Conservation (phyloP, 2,888 invertebrate genomes). For the Leptinotarsa rubiginosa region DNA sequence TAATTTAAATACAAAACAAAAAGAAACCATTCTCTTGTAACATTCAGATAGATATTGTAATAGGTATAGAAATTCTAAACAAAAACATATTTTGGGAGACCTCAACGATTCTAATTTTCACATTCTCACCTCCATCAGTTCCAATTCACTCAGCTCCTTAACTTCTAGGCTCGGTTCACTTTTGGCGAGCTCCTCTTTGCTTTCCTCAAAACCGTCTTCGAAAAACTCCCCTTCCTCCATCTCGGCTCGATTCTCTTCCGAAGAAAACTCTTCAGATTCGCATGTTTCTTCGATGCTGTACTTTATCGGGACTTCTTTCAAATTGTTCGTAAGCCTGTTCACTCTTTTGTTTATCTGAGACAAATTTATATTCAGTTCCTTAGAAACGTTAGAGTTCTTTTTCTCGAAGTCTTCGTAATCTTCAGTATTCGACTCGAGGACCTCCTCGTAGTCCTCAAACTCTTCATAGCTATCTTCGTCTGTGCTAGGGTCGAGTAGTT, state of each 20-base stretch:
- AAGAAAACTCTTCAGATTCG: slow-evolving; percentile 57
- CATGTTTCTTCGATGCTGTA: slow-evolving; percentile 61
- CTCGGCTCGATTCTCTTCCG: slow-evolving; percentile 51
- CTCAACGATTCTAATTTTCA: slow-evolving; percentile 14
- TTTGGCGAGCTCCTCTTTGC: slow-evolving; percentile 41
- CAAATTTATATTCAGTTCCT: slow-evolving; percentile 55
- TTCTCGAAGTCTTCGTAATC: slow-evolving; percentile 45
- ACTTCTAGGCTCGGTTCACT: slow-evolving; percentile 44
- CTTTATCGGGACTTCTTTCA: slow-evolving; percentile 44
- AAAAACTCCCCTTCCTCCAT: slow-evolving; percentile 53
- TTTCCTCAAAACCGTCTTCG: slow-evolving; percentile 45
- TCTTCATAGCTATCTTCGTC: slow-evolving; percentile 61
- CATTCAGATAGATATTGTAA: no score
- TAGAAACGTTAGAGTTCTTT: slow-evolving; percentile 49
- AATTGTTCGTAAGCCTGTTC: slow-evolving; percentile 51
- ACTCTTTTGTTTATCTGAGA: slow-evolving; percentile 54
- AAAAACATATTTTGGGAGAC: slow-evolving; percentile 3
- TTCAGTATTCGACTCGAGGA: slow-evolving; percentile 65
- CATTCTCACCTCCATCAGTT: slow-evolving; percentile 62
- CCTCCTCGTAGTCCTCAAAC: slow-evolving; percentile 65
- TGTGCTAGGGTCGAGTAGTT: slow-evolving; percentile 58
- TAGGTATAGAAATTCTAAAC: not conserved
- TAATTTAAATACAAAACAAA: no score
- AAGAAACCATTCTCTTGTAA: no score
- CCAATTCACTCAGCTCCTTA: slow-evolving; percentile 60